Evolutionary conservation across 2,797 vertebrate species (phyloP), one percentile per base, ranked within the genome.

Genomic region (Sciaenops ocellatus): DNA sequence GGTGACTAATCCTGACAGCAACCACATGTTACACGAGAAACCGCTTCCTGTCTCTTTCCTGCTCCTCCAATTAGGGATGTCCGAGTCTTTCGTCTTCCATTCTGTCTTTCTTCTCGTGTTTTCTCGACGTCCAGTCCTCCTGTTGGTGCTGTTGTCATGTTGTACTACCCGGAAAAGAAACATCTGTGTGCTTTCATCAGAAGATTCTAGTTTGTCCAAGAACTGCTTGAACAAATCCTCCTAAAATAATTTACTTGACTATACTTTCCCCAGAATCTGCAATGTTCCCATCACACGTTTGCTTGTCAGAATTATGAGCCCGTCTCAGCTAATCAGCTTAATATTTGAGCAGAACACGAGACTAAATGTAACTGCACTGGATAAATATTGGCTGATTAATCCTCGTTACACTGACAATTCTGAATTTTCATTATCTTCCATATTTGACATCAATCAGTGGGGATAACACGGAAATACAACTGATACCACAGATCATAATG

Each of bases 1-100:
- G 0, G 26, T 66, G 79, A 76, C 28, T 71, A 41, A 71, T 65
- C 67, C 67, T 71, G 72, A 80, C 67, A 80, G 54, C 20, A n/a
- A 62, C 47, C 67, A 55, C 67, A 52, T 22, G 68, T 50, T 61
- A 67, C 1, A 7, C 22, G 50, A 68, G 30, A 56, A 69, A 13
- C 15, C 0, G 6, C 55, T 42, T 65, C 66, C 52, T 22, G 26
- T 51, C 65, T 66, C 12, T 16, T 55, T 30, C 48, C 22, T 2
- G 9, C 61, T 38, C 38, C 8, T 60, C 61, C 22, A 60, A 60
- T 70, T 22, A 54, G 28, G 7, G 50, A 57, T 15, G 34, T 71
- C n/a, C 2, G 34, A 74, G 30, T 47, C 24, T 18, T 26, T 52
- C 16, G 24, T 34, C 50, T 47, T 34, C 28, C 47, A 4, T n/a